Base-by-base conservation (phyloP, 2,797 vertebrate species). In the Chelon labrosus region DNA sequence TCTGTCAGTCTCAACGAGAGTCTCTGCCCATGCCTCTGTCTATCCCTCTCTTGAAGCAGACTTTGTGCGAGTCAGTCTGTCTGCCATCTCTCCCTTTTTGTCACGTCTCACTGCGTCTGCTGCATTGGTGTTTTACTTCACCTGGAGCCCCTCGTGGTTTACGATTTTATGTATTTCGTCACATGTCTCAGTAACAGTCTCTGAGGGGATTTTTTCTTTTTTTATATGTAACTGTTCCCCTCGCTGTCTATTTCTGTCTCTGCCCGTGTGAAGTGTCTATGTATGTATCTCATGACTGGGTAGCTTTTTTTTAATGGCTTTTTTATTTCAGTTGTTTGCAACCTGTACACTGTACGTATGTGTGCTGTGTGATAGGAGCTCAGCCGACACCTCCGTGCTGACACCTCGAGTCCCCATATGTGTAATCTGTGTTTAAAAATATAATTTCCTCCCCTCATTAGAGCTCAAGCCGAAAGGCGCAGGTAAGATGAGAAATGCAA, bases 1-100 rank as follows among this genome's bases (percentile, higher is more conserved):
- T 80, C 75, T 87, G 88, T 85, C 89, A 88, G 79, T 87, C 87
- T 78, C 70, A 19, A 55, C 53, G 3, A 71, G 79, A 19, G 35
- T 80, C 73, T 87, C 66, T 50, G 72, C 35, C 75, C n/a, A 20
- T 59, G 74, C 80, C 84, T 86, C 78, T 72, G 68, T 81, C 82
- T 73, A 2, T 72, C 65, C 52, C 55, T 65, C 65, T 57, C 62
- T 73, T 65, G 69, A 51, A 51, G 80, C 68, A 11, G 74, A 73
- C 71, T 79, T 62, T 82, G 70, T 79, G 10, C 56, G 22, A 80
- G 69, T 80, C 70, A 16, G 70, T 72, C 63, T 82, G 78, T 79
- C 77, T 79, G 61, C 70, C 58, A 25, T 71, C 55, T 62, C 47
- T 68, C 39, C 57, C 65, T 76, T 9, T 70, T 66, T 70, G 81